Percentiles rank a stretch among this genome's conserved stretches.
These are phyloP conservation scores for Hirtodrosophila duncani DNA, from an alignment of 2,888 invertebrate genomes.

Conservation along the genomic window DNA sequence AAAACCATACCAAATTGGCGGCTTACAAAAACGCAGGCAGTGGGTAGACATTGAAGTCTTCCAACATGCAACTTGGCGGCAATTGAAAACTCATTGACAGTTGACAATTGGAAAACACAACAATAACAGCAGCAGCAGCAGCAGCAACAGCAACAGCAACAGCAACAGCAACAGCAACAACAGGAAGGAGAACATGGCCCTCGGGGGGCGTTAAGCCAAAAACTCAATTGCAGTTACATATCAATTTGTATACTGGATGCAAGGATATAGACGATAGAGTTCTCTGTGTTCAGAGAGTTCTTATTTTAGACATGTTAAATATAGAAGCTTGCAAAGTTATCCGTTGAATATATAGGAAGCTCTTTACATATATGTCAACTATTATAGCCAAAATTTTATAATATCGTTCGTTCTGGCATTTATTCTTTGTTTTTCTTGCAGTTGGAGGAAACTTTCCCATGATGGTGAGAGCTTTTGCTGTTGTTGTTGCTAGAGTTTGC, in stretches of 20 bases:
- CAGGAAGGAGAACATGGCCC: slow-evolving; percentile 5
- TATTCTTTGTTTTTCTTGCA: background rate
- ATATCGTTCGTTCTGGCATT: no score
- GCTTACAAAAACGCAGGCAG: slow-evolving; percentile 49
- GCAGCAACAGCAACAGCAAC: slow-evolving; percentile 6
- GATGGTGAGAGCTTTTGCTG: no score
- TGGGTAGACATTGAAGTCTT: slow-evolving; percentile 44
- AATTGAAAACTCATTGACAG: slow-evolving; percentile 72
- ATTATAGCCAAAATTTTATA: no score
- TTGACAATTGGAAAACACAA: slow-evolving; percentile 57
- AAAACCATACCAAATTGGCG: slow-evolving; percentile 59
- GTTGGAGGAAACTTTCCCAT: no score
- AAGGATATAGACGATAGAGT: no score
- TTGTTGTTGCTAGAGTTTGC: no score
- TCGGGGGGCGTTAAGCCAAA: slow-evolving; percentile 31
- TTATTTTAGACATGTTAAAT: no score
- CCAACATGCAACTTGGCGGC: slow-evolving; percentile 70
- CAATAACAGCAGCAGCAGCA: slow-evolving; percentile 21
- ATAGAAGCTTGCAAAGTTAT: no score
- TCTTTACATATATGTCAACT: no score
- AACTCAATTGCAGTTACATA: slow-evolving; percentile 67
- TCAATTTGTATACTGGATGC: slow-evolving; percentile 43
- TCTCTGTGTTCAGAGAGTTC: no score
- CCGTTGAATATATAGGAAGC: no score
- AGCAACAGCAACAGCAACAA: background rate